Evolutionary conservation across 1,140 invertebrate species (phyloP), one percentile per base, ranked within the genome.

Genomic region (Augochlora pura): DNA sequence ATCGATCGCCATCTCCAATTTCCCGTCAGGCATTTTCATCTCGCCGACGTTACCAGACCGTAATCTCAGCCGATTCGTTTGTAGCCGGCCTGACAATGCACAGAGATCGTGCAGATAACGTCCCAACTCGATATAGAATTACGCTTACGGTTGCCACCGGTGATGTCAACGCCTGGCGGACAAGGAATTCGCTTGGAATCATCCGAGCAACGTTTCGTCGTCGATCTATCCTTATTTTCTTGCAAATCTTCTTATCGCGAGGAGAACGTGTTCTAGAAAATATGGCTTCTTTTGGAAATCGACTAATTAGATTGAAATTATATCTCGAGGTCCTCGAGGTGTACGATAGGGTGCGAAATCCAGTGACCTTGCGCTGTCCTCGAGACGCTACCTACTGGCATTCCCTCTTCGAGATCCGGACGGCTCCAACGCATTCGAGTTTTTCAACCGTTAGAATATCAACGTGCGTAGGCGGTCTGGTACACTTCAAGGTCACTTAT

Each of bases 31-130:
- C 6, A 54, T 59, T 60, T n/a, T 70, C 39, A 59, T 39, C 52
- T 18, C 52, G 18, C 32, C 8, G 5, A 46, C 18, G 52, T 14
- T n/a, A 46, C 39, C 3, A 42, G 59, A 63, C 38, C n/a, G 39
- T 46, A 69, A 69, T 60, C 25, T 69, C 18, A 9, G 18, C 23
- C 54, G 25, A 69, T 76, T 76, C 60, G n/a, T 76, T 69, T 18
- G 54, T 49, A 60, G 68, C 23, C 21, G 52, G 38, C 46, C 23
- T 25, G 23, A 68, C 25, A 46, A 60, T 68, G 52, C 52, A 39
- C 46, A 0, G 10, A 75, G 64, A 76, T 68, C 65, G 52, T 14
- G 42, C 10, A 2, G 74, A 76, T 76, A 76, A 46, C 12, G n/a
- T 23, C 23, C 21, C 23, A 10, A 5, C 38, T 23, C n/a, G 38